Evolutionary conservation across 2,888 invertebrate genomes (phyloP).

Genomic region (Liodrosophila aerea): DNA sequence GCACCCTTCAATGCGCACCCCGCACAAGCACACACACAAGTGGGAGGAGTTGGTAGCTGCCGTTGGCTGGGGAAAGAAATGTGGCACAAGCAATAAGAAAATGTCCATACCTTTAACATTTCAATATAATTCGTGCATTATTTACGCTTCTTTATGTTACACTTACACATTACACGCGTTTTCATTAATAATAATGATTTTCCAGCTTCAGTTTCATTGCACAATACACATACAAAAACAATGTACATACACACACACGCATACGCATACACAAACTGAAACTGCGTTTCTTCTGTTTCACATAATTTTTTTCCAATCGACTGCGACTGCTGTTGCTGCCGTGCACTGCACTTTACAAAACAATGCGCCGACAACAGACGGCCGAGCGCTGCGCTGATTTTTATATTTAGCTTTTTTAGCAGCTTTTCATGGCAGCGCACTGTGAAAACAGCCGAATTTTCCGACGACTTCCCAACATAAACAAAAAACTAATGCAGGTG

Average conservation of each 20-base stretch:
- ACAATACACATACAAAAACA: conserved; percentile 58
- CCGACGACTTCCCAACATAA: conserved; percentile 68
- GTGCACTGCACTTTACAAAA: conserved; percentile 51
- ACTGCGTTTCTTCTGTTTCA: conserved; percentile 68
- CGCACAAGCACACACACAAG: conserved; percentile 62
- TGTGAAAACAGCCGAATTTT: conserved; percentile 64
- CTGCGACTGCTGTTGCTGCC: conserved; percentile 35
- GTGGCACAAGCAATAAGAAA: too few relatives aligned
- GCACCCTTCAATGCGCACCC: conserved; percentile 66
- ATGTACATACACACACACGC: conserved; percentile 33
- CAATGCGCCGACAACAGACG: conserved; percentile 52
- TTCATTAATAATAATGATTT: conserved; percentile 64
- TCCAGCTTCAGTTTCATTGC: conserved; percentile 59
- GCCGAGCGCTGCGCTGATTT: conserved; percentile 68
- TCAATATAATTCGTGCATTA: not conserved
- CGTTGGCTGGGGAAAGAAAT: conserved; percentile 42
- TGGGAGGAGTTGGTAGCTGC: conserved; percentile 61
- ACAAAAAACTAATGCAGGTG: conserved; percentile 65
- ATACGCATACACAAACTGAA: conserved; percentile 37
- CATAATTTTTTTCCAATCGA: conserved; percentile 54
- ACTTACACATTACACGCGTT: conserved; percentile 65
- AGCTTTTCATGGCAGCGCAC: conserved; percentile 63
- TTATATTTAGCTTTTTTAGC: conserved; percentile 76
- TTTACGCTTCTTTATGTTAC: conserved; percentile 33
- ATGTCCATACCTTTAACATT: too few relatives aligned